Conservation (phyloP, 2,888 invertebrate genomes). For the Parnassius mnemosyne region DNA sequence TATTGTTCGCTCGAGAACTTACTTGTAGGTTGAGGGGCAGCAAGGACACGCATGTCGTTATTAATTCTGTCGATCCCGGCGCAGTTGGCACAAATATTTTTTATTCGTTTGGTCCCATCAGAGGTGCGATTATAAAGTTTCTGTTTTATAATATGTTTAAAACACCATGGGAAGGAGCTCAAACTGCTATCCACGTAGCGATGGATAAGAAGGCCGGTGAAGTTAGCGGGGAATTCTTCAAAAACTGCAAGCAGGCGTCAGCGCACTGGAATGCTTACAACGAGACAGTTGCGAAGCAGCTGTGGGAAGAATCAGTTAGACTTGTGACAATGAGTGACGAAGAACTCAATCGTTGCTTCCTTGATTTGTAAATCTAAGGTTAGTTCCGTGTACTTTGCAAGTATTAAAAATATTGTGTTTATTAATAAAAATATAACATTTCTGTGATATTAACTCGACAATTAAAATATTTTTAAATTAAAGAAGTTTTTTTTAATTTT, state of each 20-base stretch:
- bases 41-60: slow-evolving; percentile 82
- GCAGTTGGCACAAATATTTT: slow-evolving; percentile 90
- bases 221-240: slow-evolving; percentile 86
- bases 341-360: slow-evolving; percentile 82
- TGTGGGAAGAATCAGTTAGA: slow-evolving; percentile 82
- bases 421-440: no score
- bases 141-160: slow-evolving; percentile 85
- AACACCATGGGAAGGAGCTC: slow-evolving; percentile 88
- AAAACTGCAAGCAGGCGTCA: slow-evolving; percentile 85
- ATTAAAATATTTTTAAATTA: no score
- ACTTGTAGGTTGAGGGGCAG: slow-evolving; percentile 79
- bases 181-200: slow-evolving; percentile 87
- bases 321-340: no score
- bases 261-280: slow-evolving; percentile 87
- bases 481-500: no score
- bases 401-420: no score
- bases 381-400: no score
- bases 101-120: slow-evolving; percentile 64
- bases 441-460: no score
- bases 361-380: no score
- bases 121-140: slow-evolving; percentile 73
- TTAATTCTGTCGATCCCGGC: slow-evolving; percentile 92
- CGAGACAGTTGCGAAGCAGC: slow-evolving; percentile 83
- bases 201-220: slow-evolving; percentile 85
- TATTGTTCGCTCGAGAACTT: no score